phyloP scores from a whole-genome alignment of 2,797 vertebrate genomes.

The Scarus forsteni region DNA sequence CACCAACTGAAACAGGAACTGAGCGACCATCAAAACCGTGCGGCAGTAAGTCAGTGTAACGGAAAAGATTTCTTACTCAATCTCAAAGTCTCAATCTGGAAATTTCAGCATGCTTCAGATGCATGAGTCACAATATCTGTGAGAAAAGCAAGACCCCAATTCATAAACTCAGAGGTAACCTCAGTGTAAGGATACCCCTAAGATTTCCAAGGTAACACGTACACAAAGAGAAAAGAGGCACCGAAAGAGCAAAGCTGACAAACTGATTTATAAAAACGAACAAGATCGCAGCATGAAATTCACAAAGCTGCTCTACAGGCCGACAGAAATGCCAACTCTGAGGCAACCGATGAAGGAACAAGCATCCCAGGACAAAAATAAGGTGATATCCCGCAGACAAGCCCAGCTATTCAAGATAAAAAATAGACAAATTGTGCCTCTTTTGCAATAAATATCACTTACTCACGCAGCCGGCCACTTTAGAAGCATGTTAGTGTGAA shows the following conservation, averaged over 20 bases:
- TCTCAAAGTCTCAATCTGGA: slow-evolving; percentile 6
- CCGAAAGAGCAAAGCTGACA: slow-evolving; percentile 40
- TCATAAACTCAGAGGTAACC: not conserved
- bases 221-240: not conserved
- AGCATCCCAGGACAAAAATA: not conserved
- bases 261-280: slow-evolving; percentile 41
- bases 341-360: slow-evolving; percentile 27
- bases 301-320: slow-evolving; percentile 25
- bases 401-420: not conserved
- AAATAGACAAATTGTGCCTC: not conserved
- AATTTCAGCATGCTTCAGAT: slow-evolving; percentile 2
- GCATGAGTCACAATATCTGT: slow-evolving; percentile 10
- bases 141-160: not conserved
- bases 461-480: slow-evolving; percentile 14
- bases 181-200: not conserved
- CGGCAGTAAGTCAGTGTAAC: not conserved
- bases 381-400: slow-evolving; percentile 24
- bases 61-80: slow-evolving; percentile 31
- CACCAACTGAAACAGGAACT: slow-evolving; percentile 61
- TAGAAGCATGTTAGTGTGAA: slow-evolving; percentile 10
- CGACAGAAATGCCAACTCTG: slow-evolving; percentile 49
- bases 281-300: not conserved
- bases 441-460: slow-evolving; percentile 27
- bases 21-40: slow-evolving; percentile 8
- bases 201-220: slow-evolving; percentile 16